Evolutionary conservation across 2,113 vertebrate species (phyloP).

Genomic region (Muntiacus muntjak): DNA sequence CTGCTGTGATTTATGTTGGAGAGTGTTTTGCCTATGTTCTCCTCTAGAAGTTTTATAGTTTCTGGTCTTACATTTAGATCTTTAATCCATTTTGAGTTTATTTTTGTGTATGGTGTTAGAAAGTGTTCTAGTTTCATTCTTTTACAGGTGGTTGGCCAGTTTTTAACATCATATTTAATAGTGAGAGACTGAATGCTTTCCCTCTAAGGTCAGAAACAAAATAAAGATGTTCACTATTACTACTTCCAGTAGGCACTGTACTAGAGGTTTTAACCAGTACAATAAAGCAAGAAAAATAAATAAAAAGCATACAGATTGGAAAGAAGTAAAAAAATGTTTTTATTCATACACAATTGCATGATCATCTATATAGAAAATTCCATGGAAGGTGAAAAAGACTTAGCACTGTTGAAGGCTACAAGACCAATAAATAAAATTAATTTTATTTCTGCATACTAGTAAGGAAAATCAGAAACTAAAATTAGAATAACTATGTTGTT

Average conservation of each 20-base stretch:
- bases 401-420: not conserved
- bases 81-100: no score
- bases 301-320: not conserved
- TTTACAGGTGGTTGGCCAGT: no score
- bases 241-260: not conserved
- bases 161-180: not conserved
- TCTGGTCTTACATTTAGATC: no score
- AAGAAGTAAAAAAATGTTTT: not conserved
- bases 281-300: not conserved
- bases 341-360: not conserved
- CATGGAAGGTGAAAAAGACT: not conserved
- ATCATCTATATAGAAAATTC: not conserved
- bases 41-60: no score
- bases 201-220: not conserved
- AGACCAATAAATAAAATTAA: not conserved
- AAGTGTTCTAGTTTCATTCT: no score
- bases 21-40: no score
- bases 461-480: constrained; percentile 1
- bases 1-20: no score
- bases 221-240: not conserved
- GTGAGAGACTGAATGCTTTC: not conserved
- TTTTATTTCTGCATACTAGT: not conserved
- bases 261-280: not conserved
- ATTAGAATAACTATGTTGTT: not conserved
- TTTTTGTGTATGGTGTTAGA: no score